Conservation (phyloP, 1,140 invertebrate species). For the Drosophila arawakana region DNA sequence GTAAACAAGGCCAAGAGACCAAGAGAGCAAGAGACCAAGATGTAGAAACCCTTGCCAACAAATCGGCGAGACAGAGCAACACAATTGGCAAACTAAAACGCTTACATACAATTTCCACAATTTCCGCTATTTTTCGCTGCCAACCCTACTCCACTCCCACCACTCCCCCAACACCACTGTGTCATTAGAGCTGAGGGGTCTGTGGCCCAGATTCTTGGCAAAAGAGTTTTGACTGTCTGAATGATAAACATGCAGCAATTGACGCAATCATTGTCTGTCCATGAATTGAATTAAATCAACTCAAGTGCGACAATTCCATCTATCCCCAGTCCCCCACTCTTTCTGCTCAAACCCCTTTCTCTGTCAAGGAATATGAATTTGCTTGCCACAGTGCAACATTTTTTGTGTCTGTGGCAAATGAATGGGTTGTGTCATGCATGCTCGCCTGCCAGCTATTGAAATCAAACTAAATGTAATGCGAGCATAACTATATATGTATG, state of each 20-base stretch:
- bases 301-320: conserved; percentile 69
- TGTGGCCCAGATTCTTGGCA: conserved; percentile 36
- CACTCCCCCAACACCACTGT: too few relatives aligned
- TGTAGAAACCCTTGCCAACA: conserved; percentile 20
- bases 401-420: conserved; percentile 52
- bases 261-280: conserved; percentile 81
- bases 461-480: conserved; percentile 52
- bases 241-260: conserved; percentile 82
- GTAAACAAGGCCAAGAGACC: conserved; percentile 46
- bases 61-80: conserved; percentile 5
- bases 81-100: conserved; percentile 75
- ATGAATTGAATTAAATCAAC: conserved; percentile 83
- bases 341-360: neutral
- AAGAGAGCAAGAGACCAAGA: neutral
- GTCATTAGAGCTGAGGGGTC: conserved; percentile 2
- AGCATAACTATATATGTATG: neutral
- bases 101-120: conserved; percentile 64
- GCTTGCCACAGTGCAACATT: conserved; percentile 31
- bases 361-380: conserved; percentile 32
- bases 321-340: neutral
- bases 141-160: neutral
- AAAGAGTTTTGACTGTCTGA: conserved; percentile 61
- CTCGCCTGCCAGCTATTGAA: conserved; percentile 40
- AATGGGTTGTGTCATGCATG: conserved; percentile 73
- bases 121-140: conserved; percentile 39